Percentiles rank a stretch among this genome's conserved stretches.
Evolutionary conservation across 2,888 invertebrate species (phyloP).

Genomic region (Prenolepis imparis): DNA sequence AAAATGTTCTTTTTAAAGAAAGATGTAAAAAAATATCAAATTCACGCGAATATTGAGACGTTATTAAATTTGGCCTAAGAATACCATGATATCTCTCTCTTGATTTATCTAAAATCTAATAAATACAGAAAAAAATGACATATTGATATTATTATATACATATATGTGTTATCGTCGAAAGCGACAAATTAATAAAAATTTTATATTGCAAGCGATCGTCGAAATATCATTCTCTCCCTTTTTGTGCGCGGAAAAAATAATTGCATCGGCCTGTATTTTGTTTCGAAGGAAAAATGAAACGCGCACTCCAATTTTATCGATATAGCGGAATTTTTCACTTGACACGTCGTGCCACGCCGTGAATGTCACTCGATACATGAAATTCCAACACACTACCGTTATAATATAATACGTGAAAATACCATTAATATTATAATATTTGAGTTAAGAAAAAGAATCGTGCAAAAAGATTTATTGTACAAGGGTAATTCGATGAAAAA

Average conservation of each 20-base stretch:
- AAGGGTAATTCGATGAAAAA: background rate
- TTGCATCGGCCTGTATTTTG: background rate
- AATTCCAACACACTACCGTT: background rate
- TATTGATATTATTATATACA: background rate
- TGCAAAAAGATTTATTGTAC: background rate
- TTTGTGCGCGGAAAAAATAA: background rate
- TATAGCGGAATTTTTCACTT: background rate
- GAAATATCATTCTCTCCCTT: background rate
- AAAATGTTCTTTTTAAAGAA: background rate
- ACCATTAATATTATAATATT: background rate
- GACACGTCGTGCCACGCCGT: too few species aligned
- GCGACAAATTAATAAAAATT: background rate
- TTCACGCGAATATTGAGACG: background rate
- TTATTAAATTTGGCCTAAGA: background rate
- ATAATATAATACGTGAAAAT: background rate
- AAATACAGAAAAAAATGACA: background rate
- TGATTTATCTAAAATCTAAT: background rate
- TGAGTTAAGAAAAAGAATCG: background rate
- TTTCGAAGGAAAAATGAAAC: constrained; percentile 21
- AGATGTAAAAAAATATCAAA: background rate
- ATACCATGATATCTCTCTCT: background rate
- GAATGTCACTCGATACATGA: constrained; percentile 14
- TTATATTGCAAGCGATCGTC: background rate
- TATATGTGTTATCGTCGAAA: background rate
- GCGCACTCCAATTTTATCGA: background rate